Conservation (phyloP, 1,140 invertebrate species). For the Stegodyphus dumicola region DNA sequence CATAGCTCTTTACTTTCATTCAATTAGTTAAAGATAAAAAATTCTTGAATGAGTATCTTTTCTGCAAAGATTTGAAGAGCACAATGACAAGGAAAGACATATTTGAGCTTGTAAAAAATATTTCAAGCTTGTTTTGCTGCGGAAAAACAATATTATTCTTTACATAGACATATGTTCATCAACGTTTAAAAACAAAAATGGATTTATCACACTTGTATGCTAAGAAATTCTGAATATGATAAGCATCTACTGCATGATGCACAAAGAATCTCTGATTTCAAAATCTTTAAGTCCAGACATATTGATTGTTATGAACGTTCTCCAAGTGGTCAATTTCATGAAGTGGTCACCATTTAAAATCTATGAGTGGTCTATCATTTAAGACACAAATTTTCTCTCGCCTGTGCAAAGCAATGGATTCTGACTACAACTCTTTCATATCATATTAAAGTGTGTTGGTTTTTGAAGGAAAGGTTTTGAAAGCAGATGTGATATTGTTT, state of each 20-base stretch:
- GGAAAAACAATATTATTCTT: not conserved
- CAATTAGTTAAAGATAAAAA: not conserved
- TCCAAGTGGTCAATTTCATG: not conserved
- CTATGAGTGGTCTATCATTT: no score
- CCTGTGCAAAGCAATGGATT: not conserved
- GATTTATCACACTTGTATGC: not conserved
- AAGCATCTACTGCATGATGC: not conserved
- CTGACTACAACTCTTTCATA: not conserved
- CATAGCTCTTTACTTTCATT: not conserved
- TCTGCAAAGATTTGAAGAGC: slow-evolving; percentile 1
- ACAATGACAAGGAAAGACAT: not conserved
- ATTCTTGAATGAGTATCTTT: not conserved
- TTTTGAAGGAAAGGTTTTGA: not conserved
- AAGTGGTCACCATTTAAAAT: not conserved
- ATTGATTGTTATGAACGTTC: not conserved
- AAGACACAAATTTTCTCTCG: not conserved
- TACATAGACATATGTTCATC: not conserved
- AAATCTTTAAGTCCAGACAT: not conserved
- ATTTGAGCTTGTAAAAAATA: slow-evolving; percentile 3
- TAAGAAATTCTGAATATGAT: not conserved
- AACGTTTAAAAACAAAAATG: not conserved
- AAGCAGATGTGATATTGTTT: not conserved
- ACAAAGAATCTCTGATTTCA: not conserved
- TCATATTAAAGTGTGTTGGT: not conserved
- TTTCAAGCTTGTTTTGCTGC: not conserved